phyloP scores from a whole-genome alignment of 2,888 invertebrate genomes.

The Idaea aversata region DNA sequence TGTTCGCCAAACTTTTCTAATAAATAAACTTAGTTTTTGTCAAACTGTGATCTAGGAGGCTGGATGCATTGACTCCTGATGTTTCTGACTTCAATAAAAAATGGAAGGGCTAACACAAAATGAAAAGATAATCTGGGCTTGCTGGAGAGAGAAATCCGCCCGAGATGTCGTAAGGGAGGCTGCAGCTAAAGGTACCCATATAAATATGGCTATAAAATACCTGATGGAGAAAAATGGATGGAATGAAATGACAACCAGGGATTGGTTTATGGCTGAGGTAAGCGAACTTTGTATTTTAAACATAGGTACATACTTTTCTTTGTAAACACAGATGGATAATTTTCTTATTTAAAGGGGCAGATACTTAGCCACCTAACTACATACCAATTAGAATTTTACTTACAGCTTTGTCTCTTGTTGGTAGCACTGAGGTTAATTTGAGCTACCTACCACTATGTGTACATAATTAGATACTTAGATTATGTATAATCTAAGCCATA shows the following conservation, averaged over 20 bases:
- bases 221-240: constrained; percentile 78
- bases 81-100: constrained; percentile 21
- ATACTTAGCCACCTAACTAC: not conserved
- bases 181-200: constrained; percentile 83
- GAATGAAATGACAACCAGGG: constrained; percentile 71
- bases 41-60: not conserved
- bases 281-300: constrained; percentile 14
- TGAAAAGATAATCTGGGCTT: constrained; percentile 82
- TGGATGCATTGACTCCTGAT: constrained; percentile 1
- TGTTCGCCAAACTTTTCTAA: constrained; percentile 3
- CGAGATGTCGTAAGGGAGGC: constrained; percentile 85
- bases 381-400: not conserved
- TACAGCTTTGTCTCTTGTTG: no score
- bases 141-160: constrained; percentile 82
- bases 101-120: constrained; percentile 81
- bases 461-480: no score
- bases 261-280: constrained; percentile 81
- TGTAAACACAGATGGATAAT: not conserved
- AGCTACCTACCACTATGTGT: no score
- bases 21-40: not conserved
- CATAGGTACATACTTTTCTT: not conserved
- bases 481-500: no score
- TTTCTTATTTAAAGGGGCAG: not conserved
- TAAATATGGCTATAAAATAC: constrained; percentile 80
- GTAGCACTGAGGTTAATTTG: no score